Evolutionary conservation across 2,113 vertebrate species (phyloP), one percentile per base, ranked within the genome.

Genomic region (Amphilophus citrinellus): DNA sequence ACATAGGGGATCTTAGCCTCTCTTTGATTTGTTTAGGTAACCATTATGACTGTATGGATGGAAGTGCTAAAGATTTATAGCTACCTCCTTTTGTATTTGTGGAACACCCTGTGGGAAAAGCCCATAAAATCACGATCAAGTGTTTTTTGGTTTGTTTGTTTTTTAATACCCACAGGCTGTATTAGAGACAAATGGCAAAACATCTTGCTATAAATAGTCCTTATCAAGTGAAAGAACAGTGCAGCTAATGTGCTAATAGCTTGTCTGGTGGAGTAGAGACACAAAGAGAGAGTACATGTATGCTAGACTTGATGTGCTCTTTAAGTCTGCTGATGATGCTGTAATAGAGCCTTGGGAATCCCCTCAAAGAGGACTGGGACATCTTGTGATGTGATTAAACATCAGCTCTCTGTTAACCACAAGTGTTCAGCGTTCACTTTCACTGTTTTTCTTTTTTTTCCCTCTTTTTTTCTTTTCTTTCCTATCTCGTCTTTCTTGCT

Each of bases 311-410:
- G 87, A 88, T 91, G 75, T 89, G 84, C 88, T 88, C 77, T 88
- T 88, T 79, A 92, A 92, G 84, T 91, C 84, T 89, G 84, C 87
- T 91, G 89, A 91, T 85, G 89, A 83, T 90, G 87, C 87, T 86
- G 76, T 89, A 80, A 90, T 90, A 87, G 85, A 90, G 88, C 79
- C 63, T 53, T 84, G 92, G 93, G 94, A 93, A 90, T 94, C 89
- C 90, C 91, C 86, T 93, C 88, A 87, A 87, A 93, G 90, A 87
- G 66, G 80, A 44, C 91, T 84, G 91, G 92, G 92, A 87, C 79
- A 27, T 90, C 84, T 93, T 91, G 85, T 88, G 85, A 90, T 93
- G 91, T 93, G 89, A 93, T 93, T 94, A 92, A 95, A 91, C 90
- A 87, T 88, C 75, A 89, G 84, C 85, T 88, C 82, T 87, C 84